Evolutionary conservation across 2,888 invertebrate genomes (phyloP).

Genomic region (Corbicula japonica): DNA sequence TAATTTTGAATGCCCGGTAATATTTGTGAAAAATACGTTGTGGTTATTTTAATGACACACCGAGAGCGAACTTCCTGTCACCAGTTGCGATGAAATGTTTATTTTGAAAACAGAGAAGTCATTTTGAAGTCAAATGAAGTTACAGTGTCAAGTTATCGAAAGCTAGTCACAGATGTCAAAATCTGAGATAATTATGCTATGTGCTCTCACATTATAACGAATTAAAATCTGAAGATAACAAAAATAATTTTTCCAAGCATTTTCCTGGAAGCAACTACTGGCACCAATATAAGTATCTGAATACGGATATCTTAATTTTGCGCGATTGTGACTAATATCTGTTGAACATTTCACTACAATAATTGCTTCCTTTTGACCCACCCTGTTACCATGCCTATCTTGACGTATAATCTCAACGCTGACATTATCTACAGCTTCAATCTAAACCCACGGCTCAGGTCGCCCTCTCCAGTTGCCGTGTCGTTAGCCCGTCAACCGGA

Average conservation of each 20-base stretch:
- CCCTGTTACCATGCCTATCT: slow-evolving; percentile 36
- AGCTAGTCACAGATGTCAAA: too few relatives aligned
- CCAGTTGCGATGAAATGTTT: slow-evolving; percentile 21
- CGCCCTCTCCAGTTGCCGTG: slow-evolving; percentile 29
- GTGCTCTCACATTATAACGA: too few relatives aligned
- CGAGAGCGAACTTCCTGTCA: slow-evolving; percentile 29
- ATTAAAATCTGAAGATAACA: too few relatives aligned
- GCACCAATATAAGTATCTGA: too few relatives aligned
- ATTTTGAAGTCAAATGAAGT: slow-evolving; percentile 10
- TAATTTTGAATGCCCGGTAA: slow-evolving; percentile 1
- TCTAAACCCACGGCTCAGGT: slow-evolving; percentile 30
- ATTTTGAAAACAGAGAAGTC: slow-evolving; percentile 28
- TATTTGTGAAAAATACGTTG: slow-evolving; percentile 19
- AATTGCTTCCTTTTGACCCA: slow-evolving; percentile 36
- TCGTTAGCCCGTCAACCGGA: slow-evolving; percentile 25
- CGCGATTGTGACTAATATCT: too few relatives aligned
- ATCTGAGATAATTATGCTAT: too few relatives aligned
- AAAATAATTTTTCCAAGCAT: too few relatives aligned
- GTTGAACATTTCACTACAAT: too few relatives aligned
- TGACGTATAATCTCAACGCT: slow-evolving; percentile 44
- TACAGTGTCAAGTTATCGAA: too few relatives aligned
- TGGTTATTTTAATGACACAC: slow-evolving; percentile 25
- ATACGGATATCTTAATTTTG: too few relatives aligned
- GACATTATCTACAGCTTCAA: slow-evolving; percentile 27
- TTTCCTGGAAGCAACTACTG: too few relatives aligned